These are phyloP conservation scores for Cettia cetti DNA, from an alignment of 2,113 vertebrate genomes.

Conservation along the genomic window DNA sequence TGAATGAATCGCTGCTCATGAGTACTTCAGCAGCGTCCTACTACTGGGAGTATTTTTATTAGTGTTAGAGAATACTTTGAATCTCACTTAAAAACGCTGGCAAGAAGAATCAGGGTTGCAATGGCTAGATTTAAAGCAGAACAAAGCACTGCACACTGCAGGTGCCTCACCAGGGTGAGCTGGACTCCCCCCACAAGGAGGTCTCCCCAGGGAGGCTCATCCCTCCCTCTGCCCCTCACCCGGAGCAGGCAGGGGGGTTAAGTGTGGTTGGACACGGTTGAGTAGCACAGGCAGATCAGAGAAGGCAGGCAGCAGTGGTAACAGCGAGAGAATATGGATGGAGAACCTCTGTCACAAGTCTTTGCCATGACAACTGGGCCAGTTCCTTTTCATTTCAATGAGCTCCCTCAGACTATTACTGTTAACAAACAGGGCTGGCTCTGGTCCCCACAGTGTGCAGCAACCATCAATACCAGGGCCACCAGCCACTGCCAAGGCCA, in stretches of 20 bases:
- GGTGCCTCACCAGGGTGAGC: not conserved
- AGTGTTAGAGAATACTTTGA: not conserved
- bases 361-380: conserved; percentile 39
- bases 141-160: not conserved
- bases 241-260: not conserved
- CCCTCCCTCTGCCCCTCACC: not conserved
- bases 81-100: not conserved
- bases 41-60: not conserved
- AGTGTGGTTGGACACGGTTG: rapidly evolving
- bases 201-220: not conserved
- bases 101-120: rapidly evolving
- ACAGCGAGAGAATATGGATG: not conserved
- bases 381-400: not conserved
- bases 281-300: not conserved
- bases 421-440: not conserved
- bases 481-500: not conserved
- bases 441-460: not conserved
- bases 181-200: not conserved
- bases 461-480: rapidly evolving
- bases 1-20: not conserved
- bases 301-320: not conserved
- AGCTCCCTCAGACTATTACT: not conserved
- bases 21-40: not conserved
- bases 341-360: not conserved
- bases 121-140: not conserved